A percentile compares a stretch with the other conserved stretches of the same genome.
Conservation (phyloP, 2,113 vertebrate species). For the Pteronura brasiliensis region DNA sequence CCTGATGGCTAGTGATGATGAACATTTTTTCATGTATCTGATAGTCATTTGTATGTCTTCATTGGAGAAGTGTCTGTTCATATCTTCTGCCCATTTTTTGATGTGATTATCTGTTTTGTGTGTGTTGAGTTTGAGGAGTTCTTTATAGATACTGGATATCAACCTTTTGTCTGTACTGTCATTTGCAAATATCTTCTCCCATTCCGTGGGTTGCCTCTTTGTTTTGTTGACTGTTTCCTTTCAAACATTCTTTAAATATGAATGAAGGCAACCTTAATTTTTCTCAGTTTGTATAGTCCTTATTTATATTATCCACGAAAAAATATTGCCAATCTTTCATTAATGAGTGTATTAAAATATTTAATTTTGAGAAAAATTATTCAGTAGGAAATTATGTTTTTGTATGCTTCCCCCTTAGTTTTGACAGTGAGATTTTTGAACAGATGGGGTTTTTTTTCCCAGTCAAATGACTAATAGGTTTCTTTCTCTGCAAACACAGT, state of each 20-base stretch:
- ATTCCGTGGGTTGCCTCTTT: too few species aligned
- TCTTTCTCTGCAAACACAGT: background rate
- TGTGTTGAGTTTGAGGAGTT: too few species aligned
- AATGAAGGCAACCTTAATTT: constrained; percentile 24
- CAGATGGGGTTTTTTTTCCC: background rate
- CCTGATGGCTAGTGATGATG: too few species aligned
- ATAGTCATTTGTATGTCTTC: too few species aligned
- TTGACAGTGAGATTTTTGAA: constrained; percentile 20
- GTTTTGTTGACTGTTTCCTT: too few species aligned
- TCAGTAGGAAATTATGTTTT: background rate
- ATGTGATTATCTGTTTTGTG: too few species aligned
- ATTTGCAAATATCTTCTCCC: too few species aligned
- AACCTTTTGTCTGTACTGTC: too few species aligned
- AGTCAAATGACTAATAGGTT: background rate
- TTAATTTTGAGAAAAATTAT: constrained; percentile 16
- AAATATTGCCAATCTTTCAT: background rate
- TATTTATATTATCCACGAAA: constrained; percentile 32
- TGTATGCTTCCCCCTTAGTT: constrained; percentile 12
- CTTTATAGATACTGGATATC: too few species aligned
- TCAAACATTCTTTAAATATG: background rate
- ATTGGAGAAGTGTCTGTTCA: too few species aligned
- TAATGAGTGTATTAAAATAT: background rate
- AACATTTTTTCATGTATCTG: too few species aligned
- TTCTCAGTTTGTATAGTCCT: constrained; percentile 3
- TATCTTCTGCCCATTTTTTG: too few species aligned